Base-by-base conservation (phyloP, 2,113 vertebrate genomes). In the Seriola aureovittata region DNA sequence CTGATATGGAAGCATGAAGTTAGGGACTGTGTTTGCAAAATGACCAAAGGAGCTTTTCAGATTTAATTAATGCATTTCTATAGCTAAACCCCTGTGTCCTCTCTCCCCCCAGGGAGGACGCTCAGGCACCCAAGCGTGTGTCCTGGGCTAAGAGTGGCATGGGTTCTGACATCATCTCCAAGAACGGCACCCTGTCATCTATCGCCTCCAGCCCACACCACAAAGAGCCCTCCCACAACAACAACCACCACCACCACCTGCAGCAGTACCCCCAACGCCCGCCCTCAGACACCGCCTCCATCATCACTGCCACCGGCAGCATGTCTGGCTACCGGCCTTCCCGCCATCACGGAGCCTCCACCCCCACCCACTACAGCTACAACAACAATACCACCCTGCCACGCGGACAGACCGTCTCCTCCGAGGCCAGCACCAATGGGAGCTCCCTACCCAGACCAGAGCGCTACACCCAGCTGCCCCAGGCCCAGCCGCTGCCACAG, bases 171-270 rank as follows among this genome's bases (percentile, higher is more conserved):
- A 95, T 95, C 34, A 91, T 96, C 81, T 97, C 96, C 81, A 97
- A 97, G 91, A 98, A 97, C 0, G 97, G 97, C 84, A 98, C 97
- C 0, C 93, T 98, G 80, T 98, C 97, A 16, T 98, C 97, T 8
- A 93, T 97, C 50, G 94, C 93, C 78, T 97, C 96, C 12, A 95
- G 94, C 64, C 92, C 94, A 0, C 94, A 92, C 69, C 94, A 93
- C 75, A 94, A 87, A 78, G 94, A 93, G 36, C 71, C 82, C 36
- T 62, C 89, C 32, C 80, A 82, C 82, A 85, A 91, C 87, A 85
- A 88, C 73, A 67, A 89, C 80, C 75, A 91, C 73, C 71, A 87
- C 94, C 13, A 90, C 90, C 75, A 90, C 83, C 19, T 93, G 88
- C 88, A 95, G 91, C 95, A 95, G 71, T 96, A 96, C 85, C 91